phyloP scores from a whole-genome alignment of 2,888 invertebrate species.

The Pammene fasciana region DNA sequence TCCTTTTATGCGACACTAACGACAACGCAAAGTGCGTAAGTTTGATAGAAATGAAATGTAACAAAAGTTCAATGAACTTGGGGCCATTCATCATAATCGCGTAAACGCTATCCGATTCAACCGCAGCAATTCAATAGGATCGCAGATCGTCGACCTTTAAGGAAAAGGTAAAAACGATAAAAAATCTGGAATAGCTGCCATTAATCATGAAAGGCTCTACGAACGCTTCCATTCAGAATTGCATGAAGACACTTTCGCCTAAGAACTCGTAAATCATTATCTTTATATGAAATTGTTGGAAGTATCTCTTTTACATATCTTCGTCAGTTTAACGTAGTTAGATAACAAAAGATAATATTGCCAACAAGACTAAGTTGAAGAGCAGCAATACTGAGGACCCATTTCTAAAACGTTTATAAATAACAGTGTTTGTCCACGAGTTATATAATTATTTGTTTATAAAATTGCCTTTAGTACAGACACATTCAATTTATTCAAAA shows the following conservation, averaged over 20 bases:
- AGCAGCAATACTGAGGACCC: neutral
- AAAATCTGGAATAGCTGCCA: constrained; percentile 67
- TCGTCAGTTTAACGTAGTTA: neutral
- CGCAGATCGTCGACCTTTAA: constrained; percentile 44
- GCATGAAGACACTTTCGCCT: constrained; percentile 70
- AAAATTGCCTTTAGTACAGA: no score
- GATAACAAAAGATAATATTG: neutral
- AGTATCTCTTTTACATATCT: constrained; percentile 50
- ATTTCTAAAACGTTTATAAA: neutral
- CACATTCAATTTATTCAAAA: no score
- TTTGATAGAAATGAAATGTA: constrained; percentile 37
- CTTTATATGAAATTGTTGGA: constrained; percentile 50
- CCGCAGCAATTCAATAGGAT: constrained; percentile 48
- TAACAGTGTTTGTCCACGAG: no score
- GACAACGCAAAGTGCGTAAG: constrained; percentile 16
- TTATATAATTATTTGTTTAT: no score
- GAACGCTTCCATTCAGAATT: constrained; percentile 56
- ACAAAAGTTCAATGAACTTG: constrained; percentile 46
- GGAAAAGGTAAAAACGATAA: constrained; percentile 55
- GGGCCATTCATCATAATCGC: constrained; percentile 54
- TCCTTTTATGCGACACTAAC: constrained; percentile 12
- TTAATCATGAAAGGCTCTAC: constrained; percentile 69
- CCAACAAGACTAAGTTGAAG: neutral
- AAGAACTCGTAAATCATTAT: constrained; percentile 64
- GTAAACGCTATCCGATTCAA: constrained; percentile 47